These are phyloP conservation scores for Phallusia fumigata DNA, from an alignment of 23 tunicate species.

Conservation along the genomic window DNA sequence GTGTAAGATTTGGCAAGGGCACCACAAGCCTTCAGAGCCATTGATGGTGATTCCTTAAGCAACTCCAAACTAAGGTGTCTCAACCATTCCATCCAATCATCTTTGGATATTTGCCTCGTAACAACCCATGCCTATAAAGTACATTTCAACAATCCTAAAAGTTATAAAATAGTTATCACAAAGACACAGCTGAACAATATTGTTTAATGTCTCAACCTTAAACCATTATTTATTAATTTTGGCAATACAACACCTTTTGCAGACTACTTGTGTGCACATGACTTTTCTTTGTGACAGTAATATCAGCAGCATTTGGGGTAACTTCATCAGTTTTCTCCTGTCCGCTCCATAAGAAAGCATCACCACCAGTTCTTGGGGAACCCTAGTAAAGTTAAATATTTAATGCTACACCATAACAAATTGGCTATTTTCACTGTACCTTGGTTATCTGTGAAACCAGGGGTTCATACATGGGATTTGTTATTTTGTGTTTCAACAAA, in stretches of 20 bases:
- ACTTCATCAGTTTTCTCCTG: constrained; percentile 9
- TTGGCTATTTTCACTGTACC: too few relatives aligned
- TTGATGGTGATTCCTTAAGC: constrained; percentile 84
- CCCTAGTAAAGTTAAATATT: constrained; percentile 6
- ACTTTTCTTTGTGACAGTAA: constrained; percentile 33
- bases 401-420: too few relatives aligned
- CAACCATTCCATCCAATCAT: constrained; percentile 93
- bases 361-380: constrained; percentile 23
- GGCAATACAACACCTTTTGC: constrained; percentile 40
- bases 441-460: constrained; percentile 61
- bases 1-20: constrained; percentile 75
- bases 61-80: constrained; percentile 65
- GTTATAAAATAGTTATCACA: too few relatives aligned
- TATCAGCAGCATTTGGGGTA: constrained; percentile 31
- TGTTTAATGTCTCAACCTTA: neutral
- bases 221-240: neutral
- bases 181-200: too few relatives aligned
- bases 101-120: constrained; percentile 72
- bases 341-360: constrained; percentile 69
- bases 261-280: constrained; percentile 73
- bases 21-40: constrained; percentile 87
- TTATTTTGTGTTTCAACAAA: constrained; percentile 64
- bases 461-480: constrained; percentile 46
- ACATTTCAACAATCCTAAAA: too few relatives aligned
- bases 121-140: constrained; percentile 76